Evolutionary conservation across 1,140 invertebrate genomes (phyloP), one percentile per base, ranked within the genome.

Genomic region (Zeugodacus cucurbitae): DNA sequence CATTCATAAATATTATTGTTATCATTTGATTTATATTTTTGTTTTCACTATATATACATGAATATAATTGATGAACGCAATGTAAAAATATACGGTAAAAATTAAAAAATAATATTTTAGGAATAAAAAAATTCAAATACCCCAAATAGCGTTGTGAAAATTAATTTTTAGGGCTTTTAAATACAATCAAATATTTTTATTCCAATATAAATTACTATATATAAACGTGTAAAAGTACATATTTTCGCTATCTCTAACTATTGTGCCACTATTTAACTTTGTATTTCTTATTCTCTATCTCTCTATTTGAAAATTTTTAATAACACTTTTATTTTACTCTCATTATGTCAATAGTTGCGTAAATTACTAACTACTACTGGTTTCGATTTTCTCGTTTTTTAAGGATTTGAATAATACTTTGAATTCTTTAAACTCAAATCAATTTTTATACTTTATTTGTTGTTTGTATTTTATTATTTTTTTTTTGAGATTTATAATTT

Each of bases 181-280:
- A 48, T 48, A 10, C 37, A 82, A 74, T 22, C 10, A 48, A 26
- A 48, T 41, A 82, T 82, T 41, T 74, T 74, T 74, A 74, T 74
- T 67, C 32, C 7, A 48, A 57, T 34, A 86, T 86, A 22, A n/a
- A 86, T 5, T 59, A 86, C 29, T 58, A 86, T 59, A 86, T 86
- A 29, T 86, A 86, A 59, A 86, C 85, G 57, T 86, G 44, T 86
- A 59, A 85, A 86, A 86, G 85, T 48, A 59, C 74, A 82, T 29
- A 48, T 82, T 82, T 48, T 82, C 41, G 37, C 22, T 82, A 10
- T 67, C 22, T 82, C 20, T 59, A 86, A 34, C 32, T 86, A 86
- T 59, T 86, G 48, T 86, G 44, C 85, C 54, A 26, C 85, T 86
- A 20, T 82, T 48, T 82, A 48, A n/a, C 85, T 86, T n/a, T 59